Base-by-base conservation (phyloP, 2,797 vertebrate genomes). In the Xenentodon cancila region DNA sequence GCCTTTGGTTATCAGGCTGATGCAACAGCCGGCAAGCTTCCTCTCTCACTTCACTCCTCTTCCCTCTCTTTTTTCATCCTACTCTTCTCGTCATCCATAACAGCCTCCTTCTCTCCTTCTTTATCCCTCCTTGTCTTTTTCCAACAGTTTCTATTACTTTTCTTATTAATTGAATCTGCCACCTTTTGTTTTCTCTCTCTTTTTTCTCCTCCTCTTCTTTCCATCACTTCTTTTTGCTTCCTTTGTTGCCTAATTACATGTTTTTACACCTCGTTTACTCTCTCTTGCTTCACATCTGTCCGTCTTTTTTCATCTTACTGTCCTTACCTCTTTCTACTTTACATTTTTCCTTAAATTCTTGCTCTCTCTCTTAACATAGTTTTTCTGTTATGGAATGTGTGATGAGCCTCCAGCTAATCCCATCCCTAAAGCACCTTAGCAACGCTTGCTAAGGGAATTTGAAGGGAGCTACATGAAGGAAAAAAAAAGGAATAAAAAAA, bases 381-480 rank as follows among this genome's bases (percentile, higher is more conserved):
- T 84, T 85, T 70, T 73, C 77, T 74, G 79, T 84, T 84, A 74
- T 65, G 84, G 88, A 87, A 90, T 88, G 84, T 84, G 84, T 84
- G 85, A 87, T 87, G 81, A 91, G 88, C 89, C 83, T 85, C 59
- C 78, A 83, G 88, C 88, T 92, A 92, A 92, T 92, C 92, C 87
- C 79, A 71, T 87, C 83, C 87, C 84, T 82, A 93, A 92, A 92
- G 90, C 89, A 91, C 87, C 89, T 93, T 91, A 92, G 89, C 89
- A 91, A 91, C 85, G 87, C 91, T 89, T 79, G 76, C 90, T 88
- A 90, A 84, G 86, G 86, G 81, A 89, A 92, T 90, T 89, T 91
- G 83, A 80, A 89, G 81, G 77, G 63, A 80, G 83, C 85, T 59
- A 68, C 74, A 77, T 77, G 53, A 40, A 62, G 32, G 9, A 50